These are phyloP conservation scores for Calypte anna DNA, from an alignment of 2,113 vertebrate genomes.

Conservation along the genomic window DNA sequence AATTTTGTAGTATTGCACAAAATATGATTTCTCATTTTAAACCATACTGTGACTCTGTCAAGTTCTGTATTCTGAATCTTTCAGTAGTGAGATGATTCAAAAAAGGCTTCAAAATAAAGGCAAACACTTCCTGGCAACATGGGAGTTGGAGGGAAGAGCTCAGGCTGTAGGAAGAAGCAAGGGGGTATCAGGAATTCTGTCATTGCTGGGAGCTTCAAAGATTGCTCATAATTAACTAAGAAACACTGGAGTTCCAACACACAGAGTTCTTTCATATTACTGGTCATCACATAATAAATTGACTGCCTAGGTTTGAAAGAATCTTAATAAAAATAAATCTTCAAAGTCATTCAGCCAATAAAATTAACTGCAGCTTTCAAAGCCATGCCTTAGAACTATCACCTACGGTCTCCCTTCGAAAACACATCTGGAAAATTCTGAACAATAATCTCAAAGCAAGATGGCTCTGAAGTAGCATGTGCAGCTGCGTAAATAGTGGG, in stretches of 20 bases:
- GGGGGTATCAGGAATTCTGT: neutral
- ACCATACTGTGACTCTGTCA: neutral
- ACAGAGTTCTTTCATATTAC: neutral
- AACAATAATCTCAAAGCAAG: neutral
- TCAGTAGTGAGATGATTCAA: neutral
- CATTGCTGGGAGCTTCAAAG: neutral
- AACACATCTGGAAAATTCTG: neutral
- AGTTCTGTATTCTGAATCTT: neutral
- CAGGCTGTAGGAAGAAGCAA: neutral
- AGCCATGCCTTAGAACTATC: neutral
- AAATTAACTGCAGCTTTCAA: neutral
- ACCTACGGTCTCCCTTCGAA: neutral
- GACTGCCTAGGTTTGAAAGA: neutral
- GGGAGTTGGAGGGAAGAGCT: neutral
- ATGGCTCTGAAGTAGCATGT: neutral
- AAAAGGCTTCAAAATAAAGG: neutral
- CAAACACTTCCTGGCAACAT: neutral
- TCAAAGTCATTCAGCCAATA: neutral
- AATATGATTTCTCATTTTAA: neutral
- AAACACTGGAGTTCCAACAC: neutral
- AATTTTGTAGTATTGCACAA: neutral
- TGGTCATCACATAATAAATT: slow-evolving; percentile 1
- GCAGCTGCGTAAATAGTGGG: neutral
- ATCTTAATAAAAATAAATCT: slow-evolving; percentile 14
- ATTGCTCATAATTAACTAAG: neutral